Evolutionary conservation across 1,140 invertebrate genomes (phyloP), one percentile per base, ranked within the genome.

Genomic region (Euura lappo): DNA sequence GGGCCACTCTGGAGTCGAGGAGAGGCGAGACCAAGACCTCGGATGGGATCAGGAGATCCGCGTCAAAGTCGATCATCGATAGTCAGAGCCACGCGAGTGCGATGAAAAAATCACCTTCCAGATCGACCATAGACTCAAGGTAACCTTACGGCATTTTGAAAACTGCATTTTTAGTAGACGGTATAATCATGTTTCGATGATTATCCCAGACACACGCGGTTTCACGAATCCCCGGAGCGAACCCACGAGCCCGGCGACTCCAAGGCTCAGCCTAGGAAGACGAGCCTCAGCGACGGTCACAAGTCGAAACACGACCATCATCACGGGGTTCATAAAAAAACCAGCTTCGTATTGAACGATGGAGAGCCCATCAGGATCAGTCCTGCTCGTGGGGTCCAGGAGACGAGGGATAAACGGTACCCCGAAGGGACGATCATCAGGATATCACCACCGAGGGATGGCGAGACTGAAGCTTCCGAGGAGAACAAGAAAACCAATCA

Each of bases 91-190:
- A 68, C 45, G 65, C 73, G 11, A 69, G 13, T 10, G 71, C 72
- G 7, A 69, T 80, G 51, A 79, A 69, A 28, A 82, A 78, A 46
- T 79, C 81, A 4, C 69, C 73, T 1, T 83, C 80, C 6, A 72
- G 76, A 4, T 72, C 81, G 6, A 79, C 77, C 3, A 70, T 81
- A 3, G 82, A 83, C 11, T 70, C 79, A 51, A 81, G 79, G 81
- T 82, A 72, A 28, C 28, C 51, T 60, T 3, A 3, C 3, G 51
- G 5, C 2, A 60, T 8, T 60, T 60, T 60, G 0, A 60, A 11
- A 11, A 11, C 13, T 60, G 4, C 3, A 60, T 60, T n/a, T 3
- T 6, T 11, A 5, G 51, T 3, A 3, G 51, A 60, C 8, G 13
- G 13, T n/a, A 1, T 51, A 28, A 28, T 28, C 28, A 60, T n/a